Evolutionary conservation across 2,888 invertebrate genomes (phyloP).

Genomic region (Chymomyza caudatula): DNA sequence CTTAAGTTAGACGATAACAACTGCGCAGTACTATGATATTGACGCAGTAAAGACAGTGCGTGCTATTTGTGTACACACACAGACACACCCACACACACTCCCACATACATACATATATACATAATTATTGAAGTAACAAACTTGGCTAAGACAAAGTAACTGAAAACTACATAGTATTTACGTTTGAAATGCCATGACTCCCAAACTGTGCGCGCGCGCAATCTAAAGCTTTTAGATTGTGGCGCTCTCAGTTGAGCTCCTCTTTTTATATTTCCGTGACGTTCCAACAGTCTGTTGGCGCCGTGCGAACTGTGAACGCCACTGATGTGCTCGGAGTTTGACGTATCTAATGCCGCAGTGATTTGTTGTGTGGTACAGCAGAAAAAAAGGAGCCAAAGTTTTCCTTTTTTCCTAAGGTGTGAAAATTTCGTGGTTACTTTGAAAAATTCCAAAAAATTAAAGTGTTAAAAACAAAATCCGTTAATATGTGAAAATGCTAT

Average conservation of each 20-base stretch:
- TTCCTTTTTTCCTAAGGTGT: background rate
- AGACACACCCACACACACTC: too few relatives aligned
- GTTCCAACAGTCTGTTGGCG: background rate
- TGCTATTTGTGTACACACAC: too few relatives aligned
- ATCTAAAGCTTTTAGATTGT: background rate
- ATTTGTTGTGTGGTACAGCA: background rate
- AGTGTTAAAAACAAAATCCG: background rate
- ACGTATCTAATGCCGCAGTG: background rate
- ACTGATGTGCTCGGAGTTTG: background rate
- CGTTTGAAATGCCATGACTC: background rate
- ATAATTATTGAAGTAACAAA: background rate
- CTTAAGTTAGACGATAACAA: background rate
- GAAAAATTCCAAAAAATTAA: background rate
- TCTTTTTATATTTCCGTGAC: background rate
- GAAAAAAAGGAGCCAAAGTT: background rate
- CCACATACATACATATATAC: background rate
- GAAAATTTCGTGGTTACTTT: background rate
- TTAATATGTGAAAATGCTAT: background rate
- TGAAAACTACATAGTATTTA: background rate
- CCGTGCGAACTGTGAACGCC: background rate
- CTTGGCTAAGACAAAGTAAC: background rate
- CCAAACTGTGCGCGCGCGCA: background rate
- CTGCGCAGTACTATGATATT: background rate
- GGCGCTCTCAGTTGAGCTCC: background rate
- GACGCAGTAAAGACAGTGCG: background rate